Evolutionary conservation across 2,888 invertebrate genomes (phyloP), one percentile per base, ranked within the genome.

Genomic region (Machimus atricapillus): DNA sequence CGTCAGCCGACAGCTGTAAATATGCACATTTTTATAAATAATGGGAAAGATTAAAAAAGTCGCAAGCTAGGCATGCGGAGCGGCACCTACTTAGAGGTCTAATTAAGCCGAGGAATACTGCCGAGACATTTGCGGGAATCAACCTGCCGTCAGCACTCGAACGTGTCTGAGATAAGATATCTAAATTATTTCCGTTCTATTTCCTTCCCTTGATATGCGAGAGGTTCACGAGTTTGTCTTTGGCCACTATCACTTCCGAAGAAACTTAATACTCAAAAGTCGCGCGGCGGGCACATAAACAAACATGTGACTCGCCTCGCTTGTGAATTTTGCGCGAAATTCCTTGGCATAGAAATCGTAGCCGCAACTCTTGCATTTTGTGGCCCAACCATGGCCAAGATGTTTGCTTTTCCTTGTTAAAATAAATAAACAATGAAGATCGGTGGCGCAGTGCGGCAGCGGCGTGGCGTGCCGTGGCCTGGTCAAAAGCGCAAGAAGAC

Each of bases 141-240:
- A 52, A 79, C 79, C 79, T 79, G 79, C 79, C 79, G 79, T 79
- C 79, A 79, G 79, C 79, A 79, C 79, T 79, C 52, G 31, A 79
- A 79, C 27, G 52, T 79, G 78, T 43, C 43, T 14, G 16, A 46
- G 79, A 79, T 79, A 79, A 79, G 79, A 52, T 79, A 79, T 79
- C 79, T 79, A 79, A 79, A 79, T 79, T 79, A 31, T 79, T 79
- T 79, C 79, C 79, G 79, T 79, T 79, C 79, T 79, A 79, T 79
- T 79, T 79, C 79, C 79, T 79, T 56, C 31, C 31, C 46, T 5
- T 46, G 79, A 79, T 79, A 79, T 56, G 23, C 66, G 66, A 66
- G 79, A 79, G 31, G 46, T 7, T 79, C 79, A 56, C 79, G 79
- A n/a, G 52, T 79, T 14, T 16, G 79, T 14, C 43, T 46, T 46